Percentiles rank a stretch among this genome's conserved stretches.
Evolutionary conservation across 2,113 vertebrate species (phyloP).

Genomic region (Rhizomys pruinosus): DNA sequence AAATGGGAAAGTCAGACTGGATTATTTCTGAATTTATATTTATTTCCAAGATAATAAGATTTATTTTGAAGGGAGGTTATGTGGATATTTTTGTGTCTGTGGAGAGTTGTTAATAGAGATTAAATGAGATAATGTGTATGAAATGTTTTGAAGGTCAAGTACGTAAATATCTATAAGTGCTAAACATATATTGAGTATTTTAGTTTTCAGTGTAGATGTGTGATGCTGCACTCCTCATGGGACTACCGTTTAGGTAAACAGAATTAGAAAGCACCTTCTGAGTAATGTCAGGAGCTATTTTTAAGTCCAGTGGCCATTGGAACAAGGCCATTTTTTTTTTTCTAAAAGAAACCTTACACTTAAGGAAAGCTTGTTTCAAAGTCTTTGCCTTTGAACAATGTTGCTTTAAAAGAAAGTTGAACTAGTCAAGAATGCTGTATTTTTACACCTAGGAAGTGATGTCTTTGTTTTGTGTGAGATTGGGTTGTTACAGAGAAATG

Average conservation of each 20-base stretch:
- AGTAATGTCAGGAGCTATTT: background rate
- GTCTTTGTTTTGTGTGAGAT: background rate
- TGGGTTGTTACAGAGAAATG: background rate
- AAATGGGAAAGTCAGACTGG: background rate
- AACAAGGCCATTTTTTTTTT: constrained; percentile 17
- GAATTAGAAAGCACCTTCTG: constrained; percentile 16
- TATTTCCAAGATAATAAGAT: constrained; percentile 38
- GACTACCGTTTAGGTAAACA: background rate
- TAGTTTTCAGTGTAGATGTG: constrained; percentile 15
- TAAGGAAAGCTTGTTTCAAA: background rate
- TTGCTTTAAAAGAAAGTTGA: background rate
- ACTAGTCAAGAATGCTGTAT: background rate
- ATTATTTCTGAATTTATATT: constrained; percentile 54
- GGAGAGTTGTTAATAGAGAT: background rate
- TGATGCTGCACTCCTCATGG: background rate
- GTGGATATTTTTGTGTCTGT: background rate
- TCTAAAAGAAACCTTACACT: constrained; percentile 14
- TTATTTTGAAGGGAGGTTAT: background rate
- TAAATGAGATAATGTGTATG: constrained; percentile 20
- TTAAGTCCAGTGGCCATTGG: background rate
- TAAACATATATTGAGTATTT: constrained; percentile 13
- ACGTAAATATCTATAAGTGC: constrained; percentile 10
- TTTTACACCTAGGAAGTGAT: background rate
- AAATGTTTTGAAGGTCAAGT: background rate
- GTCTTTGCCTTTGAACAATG: background rate